phyloP scores from a whole-genome alignment of 2,113 vertebrate genomes.

The Pollimyrus isidori region DNA sequence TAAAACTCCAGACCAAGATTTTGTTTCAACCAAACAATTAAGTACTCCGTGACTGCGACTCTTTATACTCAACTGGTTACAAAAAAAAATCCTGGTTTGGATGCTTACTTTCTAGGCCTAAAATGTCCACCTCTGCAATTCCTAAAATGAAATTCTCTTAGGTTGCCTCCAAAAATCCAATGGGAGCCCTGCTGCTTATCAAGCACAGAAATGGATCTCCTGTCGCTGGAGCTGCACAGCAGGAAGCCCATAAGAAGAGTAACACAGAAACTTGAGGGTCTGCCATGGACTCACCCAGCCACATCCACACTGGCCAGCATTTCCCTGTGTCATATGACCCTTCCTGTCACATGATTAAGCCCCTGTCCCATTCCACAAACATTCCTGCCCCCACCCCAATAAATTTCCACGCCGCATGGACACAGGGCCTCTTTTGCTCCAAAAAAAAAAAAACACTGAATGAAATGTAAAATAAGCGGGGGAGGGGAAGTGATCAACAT shows the following conservation, averaged over 20 bases:
- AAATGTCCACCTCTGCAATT: background rate
- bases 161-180: background rate
- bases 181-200: background rate
- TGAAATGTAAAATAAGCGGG: constrained; percentile 1
- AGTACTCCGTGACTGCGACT: too few species aligned
- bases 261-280: background rate
- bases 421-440: background rate
- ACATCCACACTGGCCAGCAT: background rate
- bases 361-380: background rate
- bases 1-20: too few species aligned
- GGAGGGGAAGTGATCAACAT: background rate
- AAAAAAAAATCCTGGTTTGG: too few species aligned
- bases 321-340: background rate
- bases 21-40: too few species aligned
- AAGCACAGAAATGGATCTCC: background rate
- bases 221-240: background rate
- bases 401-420: background rate
- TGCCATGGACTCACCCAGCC: background rate
- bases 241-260: background rate
- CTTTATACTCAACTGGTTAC: too few species aligned
- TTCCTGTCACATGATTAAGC: background rate
- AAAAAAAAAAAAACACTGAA: background rate
- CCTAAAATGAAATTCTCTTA: background rate
- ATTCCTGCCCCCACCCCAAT: background rate
- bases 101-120: too few species aligned